phyloP scores from a whole-genome alignment of 2,888 invertebrate genomes.

The Metellina segmentata region DNA sequence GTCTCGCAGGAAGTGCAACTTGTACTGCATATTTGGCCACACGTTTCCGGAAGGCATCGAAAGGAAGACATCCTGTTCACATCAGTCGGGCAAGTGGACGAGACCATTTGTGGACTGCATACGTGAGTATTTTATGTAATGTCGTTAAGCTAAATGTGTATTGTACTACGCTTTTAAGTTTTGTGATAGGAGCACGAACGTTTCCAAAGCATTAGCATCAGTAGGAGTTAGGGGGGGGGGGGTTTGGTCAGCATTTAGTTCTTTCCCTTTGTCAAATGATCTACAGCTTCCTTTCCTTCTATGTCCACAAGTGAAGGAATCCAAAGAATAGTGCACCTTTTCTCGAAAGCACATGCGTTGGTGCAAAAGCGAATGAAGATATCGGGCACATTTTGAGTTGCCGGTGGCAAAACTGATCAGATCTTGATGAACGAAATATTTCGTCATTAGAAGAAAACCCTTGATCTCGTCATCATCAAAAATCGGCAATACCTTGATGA shows the following conservation, averaged over 20 bases:
- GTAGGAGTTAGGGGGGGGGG: not conserved
- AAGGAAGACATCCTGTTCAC: not conserved
- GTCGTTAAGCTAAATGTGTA: not conserved
- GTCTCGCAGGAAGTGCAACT: conserved; percentile 16
- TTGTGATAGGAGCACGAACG: not conserved
- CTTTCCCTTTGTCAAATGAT: not conserved
- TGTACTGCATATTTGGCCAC: conserved; percentile 47
- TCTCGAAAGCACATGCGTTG: too few species aligned
- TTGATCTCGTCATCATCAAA: too few species aligned
- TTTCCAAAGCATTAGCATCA: not conserved
- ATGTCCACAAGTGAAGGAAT: not conserved
- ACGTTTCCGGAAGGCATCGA: conserved; percentile 56
- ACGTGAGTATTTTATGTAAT: conserved; percentile 25
- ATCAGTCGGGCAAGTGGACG: conserved; percentile 11
- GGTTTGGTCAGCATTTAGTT: not conserved
- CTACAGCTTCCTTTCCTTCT: not conserved
- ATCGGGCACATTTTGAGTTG: too few species aligned
- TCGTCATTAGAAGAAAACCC: too few species aligned
- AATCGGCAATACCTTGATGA: too few species aligned
- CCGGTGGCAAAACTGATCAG: too few species aligned
- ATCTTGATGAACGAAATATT: too few species aligned
- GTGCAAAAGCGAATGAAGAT: too few species aligned
- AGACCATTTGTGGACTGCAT: conserved; percentile 35
- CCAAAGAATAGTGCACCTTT: too few species aligned
- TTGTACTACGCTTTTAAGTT: not conserved